Evolutionary conservation across 1,140 invertebrate genomes (phyloP).

Genomic region (Aphis craccivora): DNA sequence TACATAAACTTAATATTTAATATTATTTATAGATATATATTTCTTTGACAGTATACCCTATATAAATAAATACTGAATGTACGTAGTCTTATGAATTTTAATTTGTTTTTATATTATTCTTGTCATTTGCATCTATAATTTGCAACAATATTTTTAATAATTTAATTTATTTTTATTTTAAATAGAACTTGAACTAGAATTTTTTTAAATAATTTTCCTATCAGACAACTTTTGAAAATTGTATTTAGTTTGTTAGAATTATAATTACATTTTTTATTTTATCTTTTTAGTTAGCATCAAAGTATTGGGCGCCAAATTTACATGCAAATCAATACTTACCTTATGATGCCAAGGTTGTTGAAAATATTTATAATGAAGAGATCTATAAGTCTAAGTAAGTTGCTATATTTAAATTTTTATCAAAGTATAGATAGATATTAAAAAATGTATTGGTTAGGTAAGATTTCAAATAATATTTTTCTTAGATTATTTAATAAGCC

Average conservation of each 20-base stretch:
- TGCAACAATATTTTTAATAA: not conserved
- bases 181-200: not conserved
- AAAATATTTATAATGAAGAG: slow-evolving; percentile 83
- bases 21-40: not conserved
- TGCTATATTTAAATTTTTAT: not conserved
- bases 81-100: not conserved
- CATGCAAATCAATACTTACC: slow-evolving; percentile 73
- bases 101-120: not conserved
- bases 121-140: not conserved
- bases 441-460: no score
- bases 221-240: not conserved
- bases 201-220: not conserved
- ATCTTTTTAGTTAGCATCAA: slow-evolving; percentile 75
- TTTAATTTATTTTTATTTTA: not conserved
- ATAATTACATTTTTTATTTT: slow-evolving; percentile 60
- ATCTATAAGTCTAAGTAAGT: slow-evolving; percentile 75
- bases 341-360: slow-evolving; percentile 78
- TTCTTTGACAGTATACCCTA: not conserved
- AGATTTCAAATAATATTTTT: no score
- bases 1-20: not conserved
- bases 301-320: slow-evolving; percentile 85
- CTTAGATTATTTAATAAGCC: no score
- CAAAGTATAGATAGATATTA: no score
- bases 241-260: not conserved
- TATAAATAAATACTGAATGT: not conserved